phyloP scores from a whole-genome alignment of 2,113 vertebrate genomes.

The Pomatostomus ruficeps region DNA sequence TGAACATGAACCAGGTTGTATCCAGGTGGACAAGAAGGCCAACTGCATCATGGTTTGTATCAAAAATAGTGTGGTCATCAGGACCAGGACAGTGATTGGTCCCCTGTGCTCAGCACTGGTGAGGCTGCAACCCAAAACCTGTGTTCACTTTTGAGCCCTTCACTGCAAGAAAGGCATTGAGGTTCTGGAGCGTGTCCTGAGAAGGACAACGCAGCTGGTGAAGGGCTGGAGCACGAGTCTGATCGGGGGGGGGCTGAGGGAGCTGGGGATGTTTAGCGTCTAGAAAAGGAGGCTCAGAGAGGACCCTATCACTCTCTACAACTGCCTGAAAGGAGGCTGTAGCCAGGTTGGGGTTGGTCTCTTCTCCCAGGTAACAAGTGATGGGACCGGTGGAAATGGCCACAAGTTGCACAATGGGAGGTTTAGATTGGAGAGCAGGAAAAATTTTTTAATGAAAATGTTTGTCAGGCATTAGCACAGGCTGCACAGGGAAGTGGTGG shows the following conservation, averaged over 20 bases:
- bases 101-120: not conserved
- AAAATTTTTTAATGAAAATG: not conserved
- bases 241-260: not conserved
- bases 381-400: not conserved
- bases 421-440: not conserved
- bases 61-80: fast-evolving
- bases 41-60: not conserved
- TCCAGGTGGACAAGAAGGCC: not conserved
- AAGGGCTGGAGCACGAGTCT: not conserved
- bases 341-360: fast-evolving
- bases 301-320: not conserved
- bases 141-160: not conserved
- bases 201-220: not conserved
- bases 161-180: not conserved
- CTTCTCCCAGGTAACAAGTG: not conserved
- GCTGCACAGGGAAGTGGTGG: fast-evolving
- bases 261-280: not conserved
- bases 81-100: not conserved
- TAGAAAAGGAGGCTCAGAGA: not conserved
- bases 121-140: not conserved
- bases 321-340: not conserved
- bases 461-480: not conserved
- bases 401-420: fast-evolving
- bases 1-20: not conserved
- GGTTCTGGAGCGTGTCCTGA: not conserved